Evolutionary conservation across 2,113 vertebrate genomes (phyloP).

Genomic region (Panurus biarmicus): DNA sequence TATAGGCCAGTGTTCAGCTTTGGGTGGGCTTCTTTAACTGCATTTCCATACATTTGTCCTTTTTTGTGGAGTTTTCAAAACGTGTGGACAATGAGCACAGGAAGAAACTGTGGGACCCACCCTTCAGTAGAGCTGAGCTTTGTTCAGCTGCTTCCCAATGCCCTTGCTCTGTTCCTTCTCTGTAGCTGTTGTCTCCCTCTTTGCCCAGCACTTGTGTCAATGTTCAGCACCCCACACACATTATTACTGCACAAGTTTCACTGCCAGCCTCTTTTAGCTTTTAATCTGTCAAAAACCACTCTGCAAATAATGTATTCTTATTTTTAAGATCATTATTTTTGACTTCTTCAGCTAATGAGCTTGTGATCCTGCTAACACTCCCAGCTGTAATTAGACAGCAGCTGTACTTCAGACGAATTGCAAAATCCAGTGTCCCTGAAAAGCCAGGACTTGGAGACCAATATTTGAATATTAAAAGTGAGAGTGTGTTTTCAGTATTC

Average conservation of each 20-base stretch:
- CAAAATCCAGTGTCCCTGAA: neutral
- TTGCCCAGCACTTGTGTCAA: neutral
- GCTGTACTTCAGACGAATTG: neutral
- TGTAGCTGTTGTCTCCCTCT: neutral
- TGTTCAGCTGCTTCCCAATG: neutral
- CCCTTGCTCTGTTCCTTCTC: neutral
- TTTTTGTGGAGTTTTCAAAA: neutral
- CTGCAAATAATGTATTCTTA: neutral
- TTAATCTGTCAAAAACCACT: neutral
- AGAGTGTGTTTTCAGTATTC: neutral
- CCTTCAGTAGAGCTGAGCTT: neutral
- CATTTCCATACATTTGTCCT: neutral
- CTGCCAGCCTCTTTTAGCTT: neutral
- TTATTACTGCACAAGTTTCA: neutral
- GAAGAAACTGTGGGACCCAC: neutral
- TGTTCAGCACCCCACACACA: neutral
- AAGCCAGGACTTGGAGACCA: neutral
- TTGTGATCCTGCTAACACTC: neutral
- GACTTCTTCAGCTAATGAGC: neutral
- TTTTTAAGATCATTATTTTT: neutral
- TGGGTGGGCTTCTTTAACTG: neutral
- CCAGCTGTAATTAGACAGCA: neutral
- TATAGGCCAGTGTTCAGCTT: neutral
- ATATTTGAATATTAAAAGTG: conserved; percentile 14
- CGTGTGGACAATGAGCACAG: neutral